phyloP scores from a whole-genome alignment of 2,888 invertebrate species.

The Carcina quercana region DNA sequence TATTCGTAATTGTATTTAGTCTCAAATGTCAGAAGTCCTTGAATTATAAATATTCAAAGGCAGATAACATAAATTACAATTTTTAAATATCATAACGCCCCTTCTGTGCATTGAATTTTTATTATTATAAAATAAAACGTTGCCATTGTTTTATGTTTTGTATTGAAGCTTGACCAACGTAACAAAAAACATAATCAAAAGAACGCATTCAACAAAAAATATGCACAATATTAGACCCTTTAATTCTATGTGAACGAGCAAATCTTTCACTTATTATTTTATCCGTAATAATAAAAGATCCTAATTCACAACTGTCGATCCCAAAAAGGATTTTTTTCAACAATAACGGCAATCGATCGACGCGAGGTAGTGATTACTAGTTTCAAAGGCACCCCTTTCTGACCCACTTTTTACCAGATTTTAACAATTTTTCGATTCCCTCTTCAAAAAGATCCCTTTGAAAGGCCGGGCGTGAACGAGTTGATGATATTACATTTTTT shows the following conservation, averaged over 20 bases:
- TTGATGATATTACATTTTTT: constrained; percentile 75
- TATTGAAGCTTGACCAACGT: no score
- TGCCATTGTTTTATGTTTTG: no score
- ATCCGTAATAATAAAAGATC: constrained; percentile 44
- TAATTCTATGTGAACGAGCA: constrained; percentile 16
- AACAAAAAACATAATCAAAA: no score
- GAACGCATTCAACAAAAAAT: neutral
- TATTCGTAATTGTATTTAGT: no score
- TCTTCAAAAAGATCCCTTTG: constrained; percentile 66
- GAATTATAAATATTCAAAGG: no score
- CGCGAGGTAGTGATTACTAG: constrained; percentile 69
- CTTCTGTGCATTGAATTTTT: no score
- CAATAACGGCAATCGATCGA: constrained; percentile 72
- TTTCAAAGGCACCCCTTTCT: constrained; percentile 73
- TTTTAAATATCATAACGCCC: no score
- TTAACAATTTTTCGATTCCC: constrained; percentile 65
- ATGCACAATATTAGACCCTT: constrained; percentile 24
- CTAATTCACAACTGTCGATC: constrained; percentile 57
- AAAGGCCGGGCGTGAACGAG: constrained; percentile 74
- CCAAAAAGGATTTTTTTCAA: constrained; percentile 51
- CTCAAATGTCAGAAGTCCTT: no score
- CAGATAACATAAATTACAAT: no score
- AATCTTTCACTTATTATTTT: constrained; percentile 41
- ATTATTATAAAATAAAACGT: no score
- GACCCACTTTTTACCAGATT: constrained; percentile 73